Percentiles rank a stretch among this genome's conserved stretches.
Evolutionary conservation across 1,140 invertebrate species (phyloP).

Genomic region (Dysdera silvatica): DNA sequence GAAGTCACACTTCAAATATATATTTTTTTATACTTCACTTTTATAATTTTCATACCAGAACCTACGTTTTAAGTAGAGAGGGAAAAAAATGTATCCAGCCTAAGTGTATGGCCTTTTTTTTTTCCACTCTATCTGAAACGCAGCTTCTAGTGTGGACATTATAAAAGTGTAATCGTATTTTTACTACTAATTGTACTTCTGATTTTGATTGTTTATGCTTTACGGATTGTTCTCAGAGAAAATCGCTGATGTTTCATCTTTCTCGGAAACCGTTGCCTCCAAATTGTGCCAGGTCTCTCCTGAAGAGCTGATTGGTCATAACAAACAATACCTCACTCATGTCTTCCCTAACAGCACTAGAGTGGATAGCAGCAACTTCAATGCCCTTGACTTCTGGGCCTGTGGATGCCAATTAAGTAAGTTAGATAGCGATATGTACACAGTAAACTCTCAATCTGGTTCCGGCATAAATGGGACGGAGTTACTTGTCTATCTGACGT

Average conservation of each 20-base stretch:
- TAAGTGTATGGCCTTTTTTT: not conserved
- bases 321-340: slow-evolving; percentile 48
- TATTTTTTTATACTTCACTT: no score
- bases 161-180: not conserved
- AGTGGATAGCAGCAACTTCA: slow-evolving; percentile 53
- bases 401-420: slow-evolving; percentile 53
- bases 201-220: no score
- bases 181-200: no score
- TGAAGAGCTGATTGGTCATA: slow-evolving; percentile 52
- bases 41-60: not conserved
- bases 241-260: slow-evolving; percentile 44
- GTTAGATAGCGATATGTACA: no score
- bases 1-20: no score
- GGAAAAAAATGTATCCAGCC: not conserved
- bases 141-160: not conserved
- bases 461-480: no score
- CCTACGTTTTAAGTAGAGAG: not conserved
- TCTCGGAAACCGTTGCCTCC: slow-evolving; percentile 45
- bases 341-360: slow-evolving; percentile 51
- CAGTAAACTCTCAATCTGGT: no score
- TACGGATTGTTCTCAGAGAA: slow-evolving; percentile 20
- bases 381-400: slow-evolving; percentile 54
- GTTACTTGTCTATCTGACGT: no score
- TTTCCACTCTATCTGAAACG: not conserved
- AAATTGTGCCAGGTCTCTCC: slow-evolving; percentile 45